These are phyloP conservation scores for Rhombomys opimus DNA, from an alignment of 2,113 vertebrate genomes.

Conservation along the genomic window DNA sequence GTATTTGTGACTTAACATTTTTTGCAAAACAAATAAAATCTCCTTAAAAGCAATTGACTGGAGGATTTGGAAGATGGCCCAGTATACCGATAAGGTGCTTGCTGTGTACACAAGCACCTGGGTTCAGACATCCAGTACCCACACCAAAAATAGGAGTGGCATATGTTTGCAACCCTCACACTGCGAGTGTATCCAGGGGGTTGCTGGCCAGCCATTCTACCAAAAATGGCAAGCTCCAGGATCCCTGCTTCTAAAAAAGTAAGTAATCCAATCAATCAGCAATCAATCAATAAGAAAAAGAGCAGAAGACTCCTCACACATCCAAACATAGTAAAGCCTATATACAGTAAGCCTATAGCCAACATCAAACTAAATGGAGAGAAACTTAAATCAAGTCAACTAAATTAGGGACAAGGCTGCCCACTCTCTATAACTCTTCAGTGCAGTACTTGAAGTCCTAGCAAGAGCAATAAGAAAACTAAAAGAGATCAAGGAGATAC, in stretches of 20 bases:
- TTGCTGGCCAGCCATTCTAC: not conserved
- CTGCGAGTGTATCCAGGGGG: not conserved
- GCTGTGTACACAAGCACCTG: not conserved
- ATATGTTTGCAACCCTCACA: not conserved
- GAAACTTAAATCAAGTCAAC: too few relatives aligned
- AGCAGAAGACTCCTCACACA: too few relatives aligned
- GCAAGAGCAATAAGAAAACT: too few relatives aligned
- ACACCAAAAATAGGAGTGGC: not conserved
- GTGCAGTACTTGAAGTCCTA: too few relatives aligned
- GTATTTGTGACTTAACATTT: conserved; percentile 1
- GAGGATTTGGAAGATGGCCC: not conserved
- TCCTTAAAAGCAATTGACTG: conserved; percentile 19
- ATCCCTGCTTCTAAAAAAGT: not conserved
- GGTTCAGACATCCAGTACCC: not conserved
- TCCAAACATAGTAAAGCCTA: too few relatives aligned
- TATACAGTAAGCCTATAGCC: too few relatives aligned
- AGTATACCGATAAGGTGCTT: not conserved
- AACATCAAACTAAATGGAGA: too few relatives aligned
- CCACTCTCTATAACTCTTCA: too few relatives aligned
- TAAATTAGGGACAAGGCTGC: too few relatives aligned
- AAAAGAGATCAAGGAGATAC: too few relatives aligned
- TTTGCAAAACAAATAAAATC: not conserved
- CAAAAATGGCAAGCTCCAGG: too few relatives aligned
- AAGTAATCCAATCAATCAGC: not conserved
- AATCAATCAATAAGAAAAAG: too few relatives aligned